Base-by-base conservation (phyloP, 1,140 invertebrate species). In the Hypsibius dujardini region DNA sequence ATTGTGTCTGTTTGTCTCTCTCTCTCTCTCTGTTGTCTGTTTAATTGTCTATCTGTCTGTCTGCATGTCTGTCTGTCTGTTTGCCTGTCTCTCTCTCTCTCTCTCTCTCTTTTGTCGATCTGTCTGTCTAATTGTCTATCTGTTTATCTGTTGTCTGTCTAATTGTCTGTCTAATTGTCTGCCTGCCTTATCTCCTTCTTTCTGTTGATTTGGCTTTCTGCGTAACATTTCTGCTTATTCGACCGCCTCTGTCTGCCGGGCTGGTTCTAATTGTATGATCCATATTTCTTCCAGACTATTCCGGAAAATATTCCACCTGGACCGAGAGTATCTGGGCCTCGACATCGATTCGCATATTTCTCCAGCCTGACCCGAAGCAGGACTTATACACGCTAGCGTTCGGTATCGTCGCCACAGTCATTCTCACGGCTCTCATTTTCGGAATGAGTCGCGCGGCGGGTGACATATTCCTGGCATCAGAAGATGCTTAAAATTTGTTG, bases 261-360 rank as follows among this genome's bases (percentile, higher is more conserved):
- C 28, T 28, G 28, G 28, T 28, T 28, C 28, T 28, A 28, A 28
- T 28, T 28, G 28, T 28, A 28, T 28, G 28, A 28, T 28, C 28
- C 28, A 28, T 42, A 67, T 67, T 15, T 7, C 12, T 67, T 67
- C 3, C 42, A 67, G 62, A 67, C 45, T 67, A 15, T 45, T 90
- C 88, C 0, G 85, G 86, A 1, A 59, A 84, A 72, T 95, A 87
- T 79, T 90, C 91, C 0, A 87, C 90, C 3, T 95, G 92, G 92
- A 89, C 90, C 42, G 92, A 95, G 83, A 92, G 90, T 1, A 84
- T 87, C 12, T 95, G 91, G 91, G 78, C 83, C 47, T 79, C 82
- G 40, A 82, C 90, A 72, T 85, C 83, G 71, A 84, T 89, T 46
- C 82, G 88, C 72, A 85, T 94, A 79, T 94, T 93, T 77, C 79